Evolutionary conservation across 2,113 vertebrate species (phyloP).

Genomic region (Catharus bicknelli): DNA sequence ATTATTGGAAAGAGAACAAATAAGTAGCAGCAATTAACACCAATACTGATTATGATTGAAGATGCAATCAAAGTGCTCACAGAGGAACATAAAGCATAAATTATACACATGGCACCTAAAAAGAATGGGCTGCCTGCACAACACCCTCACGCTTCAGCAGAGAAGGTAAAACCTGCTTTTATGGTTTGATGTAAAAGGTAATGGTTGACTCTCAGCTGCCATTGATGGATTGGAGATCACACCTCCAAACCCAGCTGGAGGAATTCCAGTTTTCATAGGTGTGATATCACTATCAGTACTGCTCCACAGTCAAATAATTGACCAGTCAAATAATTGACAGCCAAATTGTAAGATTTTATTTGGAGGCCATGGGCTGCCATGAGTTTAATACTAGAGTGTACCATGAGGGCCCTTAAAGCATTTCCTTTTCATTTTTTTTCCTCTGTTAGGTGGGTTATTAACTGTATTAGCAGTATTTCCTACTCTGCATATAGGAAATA

Average conservation of each 20-base stretch:
- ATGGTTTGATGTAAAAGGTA: background rate
- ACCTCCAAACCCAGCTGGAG: background rate
- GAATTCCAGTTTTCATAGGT: slow-evolving; percentile 46
- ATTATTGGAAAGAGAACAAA: background rate
- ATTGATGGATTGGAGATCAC: background rate
- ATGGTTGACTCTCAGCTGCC: background rate
- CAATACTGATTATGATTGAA: background rate
- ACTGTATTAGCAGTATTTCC: slow-evolving; percentile 34
- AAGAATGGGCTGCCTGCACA: background rate
- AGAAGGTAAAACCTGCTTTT: background rate
- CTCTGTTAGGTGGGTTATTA: slow-evolving; percentile 37
- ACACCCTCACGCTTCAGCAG: background rate
- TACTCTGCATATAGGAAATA: slow-evolving; percentile 42
- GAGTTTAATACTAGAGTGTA: background rate
- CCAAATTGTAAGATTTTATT: slow-evolving; percentile 6
- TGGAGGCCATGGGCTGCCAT: background rate
- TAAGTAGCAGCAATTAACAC: background rate
- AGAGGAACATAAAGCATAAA: background rate
- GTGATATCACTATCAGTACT: slow-evolving; percentile 28
- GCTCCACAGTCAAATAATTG: slow-evolving; percentile 21
- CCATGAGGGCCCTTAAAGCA: slow-evolving; percentile 16
- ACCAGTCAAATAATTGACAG: too few relatives aligned
- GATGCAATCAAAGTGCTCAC: background rate
- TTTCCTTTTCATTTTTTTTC: slow-evolving; percentile 15
- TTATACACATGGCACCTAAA: background rate